phyloP scores from a whole-genome alignment of 2,113 vertebrate species.

The Microtus oregoni region DNA sequence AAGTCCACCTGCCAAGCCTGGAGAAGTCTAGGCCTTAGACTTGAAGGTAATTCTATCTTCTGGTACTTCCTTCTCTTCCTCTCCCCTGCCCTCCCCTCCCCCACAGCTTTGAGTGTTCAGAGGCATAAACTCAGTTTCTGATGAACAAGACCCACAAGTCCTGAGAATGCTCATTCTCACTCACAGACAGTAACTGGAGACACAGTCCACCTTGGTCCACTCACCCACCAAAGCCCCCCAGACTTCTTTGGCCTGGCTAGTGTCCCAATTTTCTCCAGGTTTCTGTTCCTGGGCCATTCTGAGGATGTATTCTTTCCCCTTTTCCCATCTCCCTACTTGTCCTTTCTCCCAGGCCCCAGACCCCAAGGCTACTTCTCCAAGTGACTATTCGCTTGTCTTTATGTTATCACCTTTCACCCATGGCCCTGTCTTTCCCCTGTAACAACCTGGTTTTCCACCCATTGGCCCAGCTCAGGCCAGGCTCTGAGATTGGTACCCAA shows the following conservation, averaged over 20 bases:
- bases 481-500: neutral
- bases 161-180: rapidly evolving
- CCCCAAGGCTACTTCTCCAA: neutral
- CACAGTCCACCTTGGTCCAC: neutral
- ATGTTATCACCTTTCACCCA: neutral
- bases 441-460: neutral
- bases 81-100: neutral
- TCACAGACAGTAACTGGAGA: neutral
- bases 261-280: neutral
- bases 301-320: neutral
- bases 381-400: neutral
- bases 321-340: neutral
- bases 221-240: neutral
- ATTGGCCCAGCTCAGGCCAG: neutral
- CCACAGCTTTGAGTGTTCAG: conserved; percentile 18
- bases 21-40: conserved; percentile 61
- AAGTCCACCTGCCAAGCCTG: conserved; percentile 51
- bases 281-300: too few relatives aligned
- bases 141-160: neutral
- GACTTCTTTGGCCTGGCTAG: neutral
- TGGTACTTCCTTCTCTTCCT: neutral
- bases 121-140: conserved; percentile 50
- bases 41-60: conserved; percentile 60
- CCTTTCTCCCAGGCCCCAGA: neutral
- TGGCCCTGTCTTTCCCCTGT: too few relatives aligned